Conservation (phyloP, 1,140 invertebrate species). For the Zaprionus africanus region DNA sequence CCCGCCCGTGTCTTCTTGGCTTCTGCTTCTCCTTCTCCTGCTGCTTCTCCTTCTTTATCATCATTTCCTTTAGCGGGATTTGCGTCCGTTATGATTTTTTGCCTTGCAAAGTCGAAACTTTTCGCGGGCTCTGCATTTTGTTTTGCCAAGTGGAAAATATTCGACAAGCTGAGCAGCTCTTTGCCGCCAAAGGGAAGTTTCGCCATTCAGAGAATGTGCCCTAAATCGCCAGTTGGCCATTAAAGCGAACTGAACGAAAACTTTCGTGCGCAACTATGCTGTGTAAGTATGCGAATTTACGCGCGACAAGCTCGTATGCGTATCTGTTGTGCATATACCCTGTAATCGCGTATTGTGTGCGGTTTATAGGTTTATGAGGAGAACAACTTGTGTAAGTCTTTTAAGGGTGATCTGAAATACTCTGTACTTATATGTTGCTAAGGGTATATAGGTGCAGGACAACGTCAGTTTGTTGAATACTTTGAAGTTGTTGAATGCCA, state of each 20-base stretch:
- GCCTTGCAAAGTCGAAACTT: constrained; percentile 1
- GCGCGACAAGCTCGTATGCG: not conserved
- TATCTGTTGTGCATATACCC: not conserved
- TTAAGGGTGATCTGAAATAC: too few species aligned
- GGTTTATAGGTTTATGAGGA: too few species aligned
- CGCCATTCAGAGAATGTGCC: not conserved
- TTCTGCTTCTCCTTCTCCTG: not conserved
- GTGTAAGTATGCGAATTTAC: not conserved
- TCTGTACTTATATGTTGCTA: too few species aligned
- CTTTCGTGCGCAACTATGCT: not conserved
- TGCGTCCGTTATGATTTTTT: not conserved
- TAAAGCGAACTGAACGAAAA: not conserved
- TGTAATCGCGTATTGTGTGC: not conserved
- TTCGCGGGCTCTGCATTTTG: not conserved
- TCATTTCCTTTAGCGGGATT: not conserved
- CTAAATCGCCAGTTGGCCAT: not conserved
- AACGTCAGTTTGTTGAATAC: too few species aligned
- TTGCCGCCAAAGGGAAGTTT: not conserved
- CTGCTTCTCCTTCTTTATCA: not conserved
- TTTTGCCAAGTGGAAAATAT: not conserved
- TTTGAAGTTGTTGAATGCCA: too few species aligned
- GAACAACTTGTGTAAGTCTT: too few species aligned
- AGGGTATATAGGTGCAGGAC: too few species aligned
- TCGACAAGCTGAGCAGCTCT: not conserved
- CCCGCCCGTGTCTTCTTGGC: not conserved